phyloP scores from a whole-genome alignment of 2,888 invertebrate species.

The Eupithecia exiguata region DNA sequence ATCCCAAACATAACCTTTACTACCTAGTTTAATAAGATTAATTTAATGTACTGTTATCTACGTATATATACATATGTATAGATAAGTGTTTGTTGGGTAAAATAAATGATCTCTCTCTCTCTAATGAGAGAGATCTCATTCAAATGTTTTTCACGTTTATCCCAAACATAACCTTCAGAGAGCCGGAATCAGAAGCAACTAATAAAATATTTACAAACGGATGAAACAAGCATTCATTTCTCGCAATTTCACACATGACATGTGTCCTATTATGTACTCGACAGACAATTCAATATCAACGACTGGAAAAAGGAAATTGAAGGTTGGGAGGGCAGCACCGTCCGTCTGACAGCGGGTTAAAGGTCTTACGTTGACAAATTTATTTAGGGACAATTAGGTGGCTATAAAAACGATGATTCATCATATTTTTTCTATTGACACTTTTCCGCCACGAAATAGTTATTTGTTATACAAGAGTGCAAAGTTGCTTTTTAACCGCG shows the following conservation, averaged over 20 bases:
- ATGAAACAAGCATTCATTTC: constrained; percentile 45
- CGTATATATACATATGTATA: too few species aligned
- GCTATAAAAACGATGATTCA: too few species aligned
- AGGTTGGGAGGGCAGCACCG: constrained; percentile 56
- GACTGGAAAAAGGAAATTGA: constrained; percentile 78
- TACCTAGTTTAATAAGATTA: too few species aligned
- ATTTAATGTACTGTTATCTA: too few species aligned
- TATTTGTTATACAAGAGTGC: too few species aligned
- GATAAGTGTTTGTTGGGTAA: too few species aligned
- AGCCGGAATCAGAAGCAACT: not conserved
- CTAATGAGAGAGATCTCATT: too few species aligned
- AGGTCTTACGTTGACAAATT: not conserved
- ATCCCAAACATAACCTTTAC: not conserved
- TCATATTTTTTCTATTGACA: too few species aligned
- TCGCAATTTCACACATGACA: constrained; percentile 70
- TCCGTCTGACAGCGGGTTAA: constrained; percentile 8
- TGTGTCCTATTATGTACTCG: constrained; percentile 70
- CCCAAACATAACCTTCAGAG: not conserved
- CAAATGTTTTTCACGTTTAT: not conserved
- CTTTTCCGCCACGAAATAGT: too few species aligned
- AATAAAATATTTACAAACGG: constrained; percentile 29
- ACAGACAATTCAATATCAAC: constrained; percentile 77
- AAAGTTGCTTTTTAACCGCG: too few species aligned
- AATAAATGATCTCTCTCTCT: too few species aligned
- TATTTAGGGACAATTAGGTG: too few species aligned